Evolutionary conservation across 2,888 invertebrate genomes (phyloP).

Genomic region (Diaperis boleti): DNA sequence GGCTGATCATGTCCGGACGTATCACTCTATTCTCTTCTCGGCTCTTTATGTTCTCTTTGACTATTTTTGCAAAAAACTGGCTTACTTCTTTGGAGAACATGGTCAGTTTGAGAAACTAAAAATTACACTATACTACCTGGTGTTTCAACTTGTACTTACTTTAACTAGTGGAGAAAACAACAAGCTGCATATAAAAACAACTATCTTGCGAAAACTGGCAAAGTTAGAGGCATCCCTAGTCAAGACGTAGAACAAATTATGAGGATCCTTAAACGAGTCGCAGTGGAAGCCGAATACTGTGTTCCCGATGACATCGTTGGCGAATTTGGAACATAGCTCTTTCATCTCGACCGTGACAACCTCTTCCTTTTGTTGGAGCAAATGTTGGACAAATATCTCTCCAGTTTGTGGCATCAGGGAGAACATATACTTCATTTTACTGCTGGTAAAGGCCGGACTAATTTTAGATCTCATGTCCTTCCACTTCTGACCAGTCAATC

Average conservation of each 20-base stretch:
- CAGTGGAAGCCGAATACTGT: background rate
- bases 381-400: conserved; percentile 47
- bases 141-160: no score
- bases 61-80: background rate
- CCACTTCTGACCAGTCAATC: conserved; percentile 50
- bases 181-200: background rate
- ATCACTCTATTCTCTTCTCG: conserved; percentile 56
- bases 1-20: conserved; percentile 64
- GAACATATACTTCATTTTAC: conserved; percentile 60
- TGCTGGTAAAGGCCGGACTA: conserved; percentile 62
- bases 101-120: background rate
- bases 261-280: background rate
- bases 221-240: background rate
- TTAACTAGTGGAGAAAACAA: background rate
- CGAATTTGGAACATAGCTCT: background rate
- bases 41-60: conserved; percentile 11
- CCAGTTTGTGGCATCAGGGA: conserved; percentile 51
- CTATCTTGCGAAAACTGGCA: background rate
- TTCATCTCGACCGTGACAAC: background rate
- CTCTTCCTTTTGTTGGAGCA: conserved; percentile 49
- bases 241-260: background rate
- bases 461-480: conserved; percentile 64
- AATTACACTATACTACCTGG: no score
- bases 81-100: background rate
- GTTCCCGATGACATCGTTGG: background rate